Conservation (phyloP, 2,888 invertebrate species). For the Cryptophagus acutangulus region DNA sequence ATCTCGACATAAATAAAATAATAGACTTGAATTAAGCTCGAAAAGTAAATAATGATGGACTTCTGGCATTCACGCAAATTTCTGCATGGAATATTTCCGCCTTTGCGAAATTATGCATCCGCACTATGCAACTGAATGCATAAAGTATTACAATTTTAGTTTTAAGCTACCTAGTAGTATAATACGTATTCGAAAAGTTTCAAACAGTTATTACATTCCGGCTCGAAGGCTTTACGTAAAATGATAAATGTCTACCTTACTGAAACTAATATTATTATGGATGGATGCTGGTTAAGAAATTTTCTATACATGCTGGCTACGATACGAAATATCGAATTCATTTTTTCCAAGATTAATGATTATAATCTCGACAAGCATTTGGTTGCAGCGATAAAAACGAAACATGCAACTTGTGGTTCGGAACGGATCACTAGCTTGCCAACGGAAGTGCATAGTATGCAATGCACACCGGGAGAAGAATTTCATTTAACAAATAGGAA, state of each 20-base stretch:
- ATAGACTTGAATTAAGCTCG: no score
- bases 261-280: constrained; percentile 8
- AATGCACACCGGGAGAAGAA: no score
- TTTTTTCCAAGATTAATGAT: constrained; percentile 6
- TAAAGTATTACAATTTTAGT: no score
- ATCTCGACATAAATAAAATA: no score
- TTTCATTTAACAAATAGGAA: constrained; percentile 3
- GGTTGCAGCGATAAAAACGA: neutral
- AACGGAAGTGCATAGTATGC: constrained; percentile 1
- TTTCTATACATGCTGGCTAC: neutral
- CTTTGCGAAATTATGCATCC: no score
- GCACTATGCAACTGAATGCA: no score
- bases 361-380: neutral
- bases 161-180: no score
- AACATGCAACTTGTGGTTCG: neutral
- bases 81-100: no score
- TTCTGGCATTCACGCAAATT: no score
- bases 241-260: constrained; percentile 8
- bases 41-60: no score
- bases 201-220: constrained; percentile 8
- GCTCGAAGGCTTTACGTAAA: constrained; percentile 2
- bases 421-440: neutral
- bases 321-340: constrained; percentile 6
- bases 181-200: constrained; percentile 4
- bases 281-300: no score